These are phyloP conservation scores for Ochropleura plecta DNA, from an alignment of 2,888 invertebrate genomes.

Conservation along the genomic window DNA sequence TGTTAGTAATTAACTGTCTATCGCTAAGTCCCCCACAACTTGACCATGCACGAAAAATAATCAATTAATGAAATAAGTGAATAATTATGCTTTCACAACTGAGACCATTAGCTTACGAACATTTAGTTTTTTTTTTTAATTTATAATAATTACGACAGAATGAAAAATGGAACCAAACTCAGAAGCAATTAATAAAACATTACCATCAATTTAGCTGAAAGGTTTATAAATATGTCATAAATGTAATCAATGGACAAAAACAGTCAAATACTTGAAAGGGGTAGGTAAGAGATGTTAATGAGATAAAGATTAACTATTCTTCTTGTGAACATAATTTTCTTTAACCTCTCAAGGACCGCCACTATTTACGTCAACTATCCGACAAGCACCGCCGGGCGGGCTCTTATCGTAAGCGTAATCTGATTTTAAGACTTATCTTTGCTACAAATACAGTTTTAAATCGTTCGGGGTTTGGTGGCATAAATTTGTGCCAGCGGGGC, in stretches of 20 bases:
- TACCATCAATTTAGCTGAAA: slow-evolving; percentile 45
- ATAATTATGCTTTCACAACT: slow-evolving; percentile 33
- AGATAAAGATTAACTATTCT: not conserved
- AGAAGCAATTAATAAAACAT: slow-evolving; percentile 60
- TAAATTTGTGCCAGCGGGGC: no score
- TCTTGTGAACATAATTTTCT: not conserved
- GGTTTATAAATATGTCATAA: slow-evolving; percentile 11
- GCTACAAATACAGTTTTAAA: no score
- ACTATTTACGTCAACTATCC: no score
- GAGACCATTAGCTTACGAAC: slow-evolving; percentile 37
- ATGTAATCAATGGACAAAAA: slow-evolving; percentile 27
- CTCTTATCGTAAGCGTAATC: no score
- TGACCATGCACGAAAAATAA: slow-evolving; percentile 13
- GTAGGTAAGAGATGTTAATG: not conserved
- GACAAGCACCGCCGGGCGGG: no score
- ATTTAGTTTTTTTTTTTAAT: slow-evolving; percentile 26
- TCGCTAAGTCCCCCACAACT: not conserved
- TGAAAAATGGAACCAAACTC: slow-evolving; percentile 30
- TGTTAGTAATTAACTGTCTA: not conserved
- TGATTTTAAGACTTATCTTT: no score
- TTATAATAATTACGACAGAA: slow-evolving; percentile 29
- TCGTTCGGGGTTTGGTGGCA: no score
- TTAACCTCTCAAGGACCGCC: no score
- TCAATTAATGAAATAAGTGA: slow-evolving; percentile 35
- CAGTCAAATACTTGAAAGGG: not conserved